These are phyloP conservation scores for Anguilla anguilla DNA, from an alignment of 2,797 vertebrate species.

Conservation along the genomic window DNA sequence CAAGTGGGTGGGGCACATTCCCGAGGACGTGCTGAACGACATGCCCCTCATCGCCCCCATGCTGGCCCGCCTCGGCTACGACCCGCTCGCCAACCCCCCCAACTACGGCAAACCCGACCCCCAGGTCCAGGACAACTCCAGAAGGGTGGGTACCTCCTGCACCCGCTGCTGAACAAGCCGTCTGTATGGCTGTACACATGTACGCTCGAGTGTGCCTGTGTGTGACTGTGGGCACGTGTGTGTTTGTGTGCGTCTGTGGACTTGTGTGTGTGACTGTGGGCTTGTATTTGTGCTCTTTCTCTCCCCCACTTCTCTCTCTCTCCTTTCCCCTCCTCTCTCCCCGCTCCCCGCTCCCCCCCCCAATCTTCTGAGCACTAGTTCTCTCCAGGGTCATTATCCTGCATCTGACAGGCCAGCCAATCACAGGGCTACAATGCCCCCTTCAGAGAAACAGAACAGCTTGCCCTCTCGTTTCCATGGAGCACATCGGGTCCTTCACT, in stretches of 20 bases:
- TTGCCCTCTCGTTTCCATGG: not conserved
- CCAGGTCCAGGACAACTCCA: conserved; percentile 73
- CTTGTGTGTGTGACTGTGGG: not conserved
- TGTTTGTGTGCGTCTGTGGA: not conserved
- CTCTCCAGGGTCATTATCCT: not conserved
- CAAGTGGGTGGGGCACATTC: conserved; percentile 94
- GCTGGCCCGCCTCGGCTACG: conserved; percentile 88
- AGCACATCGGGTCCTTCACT: not conserved
- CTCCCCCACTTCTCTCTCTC: not conserved
- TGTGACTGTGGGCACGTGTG: not conserved
- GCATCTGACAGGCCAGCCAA: not conserved
- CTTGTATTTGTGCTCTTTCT: not conserved
- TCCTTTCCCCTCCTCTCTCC: not conserved
- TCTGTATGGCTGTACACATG: not conserved
- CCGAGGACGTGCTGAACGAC: conserved; percentile 84
- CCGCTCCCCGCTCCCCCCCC: not conserved
- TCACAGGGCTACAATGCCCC: not conserved
- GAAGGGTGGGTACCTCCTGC: conserved; percentile 67
- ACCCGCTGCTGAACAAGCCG: not conserved
- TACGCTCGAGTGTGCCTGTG: not conserved
- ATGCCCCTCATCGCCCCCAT: conserved; percentile 94
- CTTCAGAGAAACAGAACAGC: not conserved
- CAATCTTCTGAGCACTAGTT: not conserved
- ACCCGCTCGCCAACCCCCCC: conserved; percentile 90
- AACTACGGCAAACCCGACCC: conserved; percentile 82